These are phyloP conservation scores for Planiliza haematocheilus DNA, from an alignment of 2,113 vertebrate species.

Conservation along the genomic window DNA sequence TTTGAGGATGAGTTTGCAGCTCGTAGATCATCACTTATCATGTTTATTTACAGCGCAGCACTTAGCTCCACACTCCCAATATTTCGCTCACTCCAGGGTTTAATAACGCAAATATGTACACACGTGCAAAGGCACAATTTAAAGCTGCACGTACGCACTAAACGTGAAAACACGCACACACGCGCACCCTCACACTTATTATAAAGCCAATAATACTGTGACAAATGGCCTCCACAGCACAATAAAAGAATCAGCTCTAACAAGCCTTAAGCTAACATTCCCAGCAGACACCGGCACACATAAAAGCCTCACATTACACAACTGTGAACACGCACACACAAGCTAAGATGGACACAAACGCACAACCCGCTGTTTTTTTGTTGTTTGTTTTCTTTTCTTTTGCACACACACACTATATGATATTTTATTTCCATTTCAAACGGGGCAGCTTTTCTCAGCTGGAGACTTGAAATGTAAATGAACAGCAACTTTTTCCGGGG, in stretches of 20 bases:
- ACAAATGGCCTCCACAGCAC: constrained; percentile 66
- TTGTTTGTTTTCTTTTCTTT: too few relatives aligned
- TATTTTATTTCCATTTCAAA: constrained; percentile 65
- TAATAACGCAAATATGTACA: constrained; percentile 59
- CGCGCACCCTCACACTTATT: constrained; percentile 52
- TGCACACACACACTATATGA: constrained; percentile 7
- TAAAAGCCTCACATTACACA: constrained; percentile 37
- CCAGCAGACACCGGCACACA: constrained; percentile 32
- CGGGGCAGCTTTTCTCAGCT: constrained; percentile 32
- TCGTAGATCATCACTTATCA: constrained; percentile 64
- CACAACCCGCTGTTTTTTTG: constrained; percentile 11
- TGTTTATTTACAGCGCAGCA: constrained; percentile 58
- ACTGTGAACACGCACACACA: constrained; percentile 23
- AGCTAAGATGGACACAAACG: constrained; percentile 1
- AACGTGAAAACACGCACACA: constrained; percentile 27
- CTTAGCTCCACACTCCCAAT: constrained; percentile 39
- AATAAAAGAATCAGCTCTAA: constrained; percentile 61
- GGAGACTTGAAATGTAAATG: constrained; percentile 68
- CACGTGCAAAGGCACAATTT: neutral
- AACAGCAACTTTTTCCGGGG: constrained; percentile 1
- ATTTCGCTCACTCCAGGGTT: constrained; percentile 56
- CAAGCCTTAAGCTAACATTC: constrained; percentile 60
- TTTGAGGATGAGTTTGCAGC: constrained; percentile 41
- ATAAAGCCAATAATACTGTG: constrained; percentile 68
- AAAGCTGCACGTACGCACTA: constrained; percentile 11